A percentile compares a stretch with the other conserved stretches of the same genome.
phyloP scores from a whole-genome alignment of 2,888 invertebrate species.

The Dasysyrphus tricinctus region DNA sequence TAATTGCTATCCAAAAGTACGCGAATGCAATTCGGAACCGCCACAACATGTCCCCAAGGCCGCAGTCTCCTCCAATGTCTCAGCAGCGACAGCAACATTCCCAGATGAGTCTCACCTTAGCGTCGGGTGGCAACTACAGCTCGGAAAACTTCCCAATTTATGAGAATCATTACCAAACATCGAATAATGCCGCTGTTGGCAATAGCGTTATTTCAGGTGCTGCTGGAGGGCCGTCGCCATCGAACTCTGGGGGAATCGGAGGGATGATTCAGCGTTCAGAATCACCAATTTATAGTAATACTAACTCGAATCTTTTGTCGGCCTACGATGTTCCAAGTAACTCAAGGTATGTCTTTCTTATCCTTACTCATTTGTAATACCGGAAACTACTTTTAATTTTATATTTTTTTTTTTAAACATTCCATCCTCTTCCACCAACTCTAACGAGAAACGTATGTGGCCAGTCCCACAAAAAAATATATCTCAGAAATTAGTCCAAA shows the following conservation, averaged over 20 bases:
- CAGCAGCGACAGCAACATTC: slow-evolving; percentile 75
- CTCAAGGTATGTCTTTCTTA: slow-evolving; percentile 62
- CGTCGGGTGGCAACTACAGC: slow-evolving; percentile 73
- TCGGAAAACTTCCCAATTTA: slow-evolving; percentile 85
- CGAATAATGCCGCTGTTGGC: slow-evolving; percentile 76
- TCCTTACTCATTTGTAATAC: neutral
- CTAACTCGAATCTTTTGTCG: slow-evolving; percentile 80
- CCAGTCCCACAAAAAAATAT: too few species aligned
- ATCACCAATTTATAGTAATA: slow-evolving; percentile 86
- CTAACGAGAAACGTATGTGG: too few species aligned
- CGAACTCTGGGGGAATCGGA: slow-evolving; percentile 56
- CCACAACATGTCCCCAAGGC: slow-evolving; percentile 78
- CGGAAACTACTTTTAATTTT: neutral
- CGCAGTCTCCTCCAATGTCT: slow-evolving; percentile 77
- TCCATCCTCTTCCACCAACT: too few species aligned
- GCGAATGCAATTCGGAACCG: slow-evolving; percentile 79
- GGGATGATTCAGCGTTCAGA: slow-evolving; percentile 80
- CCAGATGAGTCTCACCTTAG: slow-evolving; percentile 77
- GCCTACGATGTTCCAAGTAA: slow-evolving; percentile 73
- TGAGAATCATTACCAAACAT: slow-evolving; percentile 84
- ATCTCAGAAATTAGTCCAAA: too few species aligned
- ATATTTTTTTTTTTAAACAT: too few species aligned
- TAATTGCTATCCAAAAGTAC: slow-evolving; percentile 76
- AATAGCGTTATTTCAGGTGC: slow-evolving; percentile 52
- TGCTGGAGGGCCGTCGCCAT: slow-evolving; percentile 38